A percentile compares a stretch with the other conserved stretches of the same genome.
These are phyloP conservation scores for Sepioteuthis lessoniana DNA, from an alignment of 2,888 invertebrate genomes.

Conservation along the genomic window DNA sequence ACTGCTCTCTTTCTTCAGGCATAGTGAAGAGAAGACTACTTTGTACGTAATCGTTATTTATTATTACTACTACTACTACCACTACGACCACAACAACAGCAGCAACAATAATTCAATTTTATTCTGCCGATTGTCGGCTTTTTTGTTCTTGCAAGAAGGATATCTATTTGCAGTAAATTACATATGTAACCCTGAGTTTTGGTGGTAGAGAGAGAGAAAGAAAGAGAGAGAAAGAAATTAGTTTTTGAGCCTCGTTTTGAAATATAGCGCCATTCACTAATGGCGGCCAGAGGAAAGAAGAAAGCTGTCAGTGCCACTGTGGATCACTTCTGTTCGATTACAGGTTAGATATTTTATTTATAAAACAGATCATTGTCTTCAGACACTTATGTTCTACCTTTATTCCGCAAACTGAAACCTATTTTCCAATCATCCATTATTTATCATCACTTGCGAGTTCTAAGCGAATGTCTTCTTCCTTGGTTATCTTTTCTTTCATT, in stretches of 20 bases:
- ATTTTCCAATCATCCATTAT: not conserved
- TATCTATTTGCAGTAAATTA: no score
- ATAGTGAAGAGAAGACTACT: no score
- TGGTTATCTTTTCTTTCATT: not conserved
- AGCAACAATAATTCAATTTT: no score
- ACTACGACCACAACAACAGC: no score
- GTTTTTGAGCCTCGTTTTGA: constrained; percentile 46
- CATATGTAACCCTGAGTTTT: no score
- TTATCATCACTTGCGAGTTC: not conserved
- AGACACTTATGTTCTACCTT: not conserved
- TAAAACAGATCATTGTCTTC: not conserved
- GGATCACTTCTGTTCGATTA: constrained; percentile 58
- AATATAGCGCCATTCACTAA: constrained; percentile 46
- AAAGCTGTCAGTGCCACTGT: constrained; percentile 52
- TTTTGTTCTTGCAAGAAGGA: no score
- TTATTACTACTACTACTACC: no score
- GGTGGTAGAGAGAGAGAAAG: not conserved
- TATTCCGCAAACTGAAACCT: not conserved
- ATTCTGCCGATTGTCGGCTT: no score
- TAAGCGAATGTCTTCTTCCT: not conserved
- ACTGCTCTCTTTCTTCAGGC: no score
- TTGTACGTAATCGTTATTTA: no score
- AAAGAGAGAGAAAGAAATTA: not conserved
- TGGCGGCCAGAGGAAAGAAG: constrained; percentile 53
- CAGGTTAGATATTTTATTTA: constrained; percentile 52